These are phyloP conservation scores for Ptilorrhoa leucosticta DNA, from an alignment of 2,113 vertebrate species.

Conservation along the genomic window DNA sequence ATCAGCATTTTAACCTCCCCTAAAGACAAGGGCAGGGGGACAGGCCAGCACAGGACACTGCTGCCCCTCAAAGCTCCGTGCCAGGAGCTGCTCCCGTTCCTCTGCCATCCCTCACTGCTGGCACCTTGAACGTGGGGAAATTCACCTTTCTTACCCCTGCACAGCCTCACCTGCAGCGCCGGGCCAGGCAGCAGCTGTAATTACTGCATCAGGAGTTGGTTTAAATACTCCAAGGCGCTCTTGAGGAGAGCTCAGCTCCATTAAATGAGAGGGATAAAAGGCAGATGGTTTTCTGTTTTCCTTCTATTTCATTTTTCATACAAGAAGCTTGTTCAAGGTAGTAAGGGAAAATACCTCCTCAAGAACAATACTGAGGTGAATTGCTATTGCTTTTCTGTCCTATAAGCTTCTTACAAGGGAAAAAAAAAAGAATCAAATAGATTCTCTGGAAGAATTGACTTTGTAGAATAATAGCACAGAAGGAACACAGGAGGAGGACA, in stretches of 20 bases:
- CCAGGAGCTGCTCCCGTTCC: background rate
- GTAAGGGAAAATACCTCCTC: conserved; percentile 27
- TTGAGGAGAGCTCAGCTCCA: background rate
- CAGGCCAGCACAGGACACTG: background rate
- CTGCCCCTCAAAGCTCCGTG: background rate
- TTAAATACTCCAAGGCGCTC: background rate
- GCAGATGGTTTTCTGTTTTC: background rate
- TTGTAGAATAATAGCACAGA: conserved; percentile 44
- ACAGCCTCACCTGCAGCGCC: background rate
- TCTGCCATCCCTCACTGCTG: background rate
- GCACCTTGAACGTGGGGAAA: background rate
- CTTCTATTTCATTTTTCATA: background rate
- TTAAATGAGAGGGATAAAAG: conserved; percentile 2
- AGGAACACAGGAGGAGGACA: conserved; percentile 14
- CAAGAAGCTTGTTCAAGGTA: conserved; percentile 8
- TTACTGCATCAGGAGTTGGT: background rate
- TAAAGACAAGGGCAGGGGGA: background rate
- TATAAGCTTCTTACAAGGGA: conserved; percentile 30
- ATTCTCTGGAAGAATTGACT: conserved; percentile 36
- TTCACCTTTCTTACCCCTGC: background rate
- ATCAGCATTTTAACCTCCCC: background rate
- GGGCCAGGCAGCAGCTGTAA: background rate
- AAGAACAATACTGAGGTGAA: conserved; percentile 36
- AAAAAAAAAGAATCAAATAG: conserved; percentile 45
- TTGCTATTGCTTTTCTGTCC: conserved; percentile 62